Evolutionary conservation across 2,113 vertebrate species (phyloP).

Genomic region (Halcyon senegalensis): DNA sequence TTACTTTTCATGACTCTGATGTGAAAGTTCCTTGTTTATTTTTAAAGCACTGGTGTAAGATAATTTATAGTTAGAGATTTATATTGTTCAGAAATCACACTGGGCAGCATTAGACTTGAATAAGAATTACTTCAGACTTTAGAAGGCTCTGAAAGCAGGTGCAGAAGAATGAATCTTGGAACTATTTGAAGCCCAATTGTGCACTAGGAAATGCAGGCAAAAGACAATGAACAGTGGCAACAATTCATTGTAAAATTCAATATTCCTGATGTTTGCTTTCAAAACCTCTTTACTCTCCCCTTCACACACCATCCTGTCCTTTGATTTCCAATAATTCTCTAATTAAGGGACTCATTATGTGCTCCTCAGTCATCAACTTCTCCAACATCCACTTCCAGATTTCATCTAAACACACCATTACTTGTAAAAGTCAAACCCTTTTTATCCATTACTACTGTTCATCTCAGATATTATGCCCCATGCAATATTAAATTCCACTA

Average conservation of each 20-base stretch:
- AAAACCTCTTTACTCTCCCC: neutral
- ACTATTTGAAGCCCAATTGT: neutral
- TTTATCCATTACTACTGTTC: neutral
- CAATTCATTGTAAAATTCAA: neutral
- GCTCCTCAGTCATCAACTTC: neutral
- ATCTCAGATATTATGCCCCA: neutral
- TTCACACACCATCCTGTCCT: neutral
- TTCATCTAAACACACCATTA: neutral
- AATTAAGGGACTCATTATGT: neutral
- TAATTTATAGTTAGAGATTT: conserved; percentile 24
- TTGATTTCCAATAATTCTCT: neutral
- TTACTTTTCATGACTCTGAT: neutral
- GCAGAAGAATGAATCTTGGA: neutral
- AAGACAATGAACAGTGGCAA: neutral
- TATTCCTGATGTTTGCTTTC: neutral
- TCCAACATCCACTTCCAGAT: neutral
- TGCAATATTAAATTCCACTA: neutral
- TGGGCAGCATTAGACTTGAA: neutral
- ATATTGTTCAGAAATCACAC: neutral
- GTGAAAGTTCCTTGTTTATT: neutral
- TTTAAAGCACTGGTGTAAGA: neutral
- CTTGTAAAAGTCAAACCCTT: neutral
- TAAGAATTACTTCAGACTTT: neutral
- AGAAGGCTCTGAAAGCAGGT: neutral
- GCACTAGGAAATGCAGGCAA: neutral